Conservation (phyloP, 2,888 invertebrate genomes). For the Endotricha flammealis region DNA sequence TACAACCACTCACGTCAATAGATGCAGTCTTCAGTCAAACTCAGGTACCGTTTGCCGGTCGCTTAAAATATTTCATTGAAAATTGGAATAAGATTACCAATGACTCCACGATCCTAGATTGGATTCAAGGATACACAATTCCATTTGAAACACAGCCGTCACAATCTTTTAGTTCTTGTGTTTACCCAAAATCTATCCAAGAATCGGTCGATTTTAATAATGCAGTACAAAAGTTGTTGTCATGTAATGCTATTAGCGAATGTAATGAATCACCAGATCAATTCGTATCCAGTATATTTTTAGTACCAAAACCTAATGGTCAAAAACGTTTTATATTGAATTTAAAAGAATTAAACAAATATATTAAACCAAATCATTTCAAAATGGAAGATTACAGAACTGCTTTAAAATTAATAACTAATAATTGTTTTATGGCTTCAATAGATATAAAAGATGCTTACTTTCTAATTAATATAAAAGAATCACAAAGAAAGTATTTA, state of each 20-base stretch:
- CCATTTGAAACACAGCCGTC: too few species aligned
- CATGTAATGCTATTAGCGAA: constrained; percentile 6
- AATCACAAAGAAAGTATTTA: too few species aligned
- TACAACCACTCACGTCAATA: too few species aligned
- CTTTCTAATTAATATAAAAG: constrained; percentile 12
- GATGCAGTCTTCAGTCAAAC: too few species aligned
- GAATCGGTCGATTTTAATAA: too few species aligned
- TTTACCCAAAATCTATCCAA: too few species aligned
- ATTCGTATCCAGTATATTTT: constrained; percentile 6
- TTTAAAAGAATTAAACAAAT: constrained; percentile 10
- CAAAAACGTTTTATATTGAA: constrained; percentile 6
- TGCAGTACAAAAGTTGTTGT: not conserved
- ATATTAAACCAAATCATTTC: constrained; percentile 14
- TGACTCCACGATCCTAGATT: too few species aligned
- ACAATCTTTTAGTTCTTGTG: too few species aligned
- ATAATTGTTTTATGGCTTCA: constrained; percentile 9
- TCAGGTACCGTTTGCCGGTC: too few species aligned
- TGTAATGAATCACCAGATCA: not conserved
- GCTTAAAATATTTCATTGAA: too few species aligned
- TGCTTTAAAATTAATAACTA: not conserved
- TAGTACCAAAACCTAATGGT: constrained; percentile 8
- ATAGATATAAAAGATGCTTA: constrained; percentile 14
- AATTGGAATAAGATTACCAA: too few species aligned
- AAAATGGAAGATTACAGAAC: constrained; percentile 16
- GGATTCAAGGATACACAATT: too few species aligned